Percentiles rank a stretch among this genome's conserved stretches.
phyloP scores from a whole-genome alignment of 2,888 invertebrate genomes.

The Heteromurus nitidus region DNA sequence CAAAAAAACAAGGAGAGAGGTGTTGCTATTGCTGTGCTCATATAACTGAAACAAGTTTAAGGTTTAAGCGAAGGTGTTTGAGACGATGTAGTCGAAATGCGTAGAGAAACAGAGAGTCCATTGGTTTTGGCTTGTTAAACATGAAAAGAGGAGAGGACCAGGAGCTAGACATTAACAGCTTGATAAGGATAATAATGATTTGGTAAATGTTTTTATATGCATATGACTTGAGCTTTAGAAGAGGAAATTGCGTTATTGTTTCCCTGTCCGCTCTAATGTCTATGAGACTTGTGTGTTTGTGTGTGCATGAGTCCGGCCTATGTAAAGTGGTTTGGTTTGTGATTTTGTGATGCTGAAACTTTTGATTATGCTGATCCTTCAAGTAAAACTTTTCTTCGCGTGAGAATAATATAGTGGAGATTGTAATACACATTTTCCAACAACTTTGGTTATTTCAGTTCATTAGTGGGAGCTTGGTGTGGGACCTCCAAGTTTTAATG shows the following conservation, averaged over 20 bases:
- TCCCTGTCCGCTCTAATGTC: conserved; percentile 26
- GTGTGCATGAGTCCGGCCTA: too few relatives aligned
- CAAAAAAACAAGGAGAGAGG: conserved; percentile 13
- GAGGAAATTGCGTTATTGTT: conserved; percentile 46
- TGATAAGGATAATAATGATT: conserved; percentile 32
- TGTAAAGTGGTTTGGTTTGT: too few relatives aligned
- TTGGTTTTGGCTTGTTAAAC: conserved; percentile 19
- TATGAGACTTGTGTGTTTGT: too few relatives aligned
- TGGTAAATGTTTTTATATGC: conserved; percentile 34
- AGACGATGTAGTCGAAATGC: neutral
- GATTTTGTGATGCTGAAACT: too few relatives aligned
- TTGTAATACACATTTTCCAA: too few relatives aligned
- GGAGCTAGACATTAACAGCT: conserved; percentile 20
- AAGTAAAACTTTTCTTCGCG: too few relatives aligned
- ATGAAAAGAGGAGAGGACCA: neutral
- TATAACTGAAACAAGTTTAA: neutral
- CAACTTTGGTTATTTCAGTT: too few relatives aligned
- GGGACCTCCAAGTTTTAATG: too few relatives aligned
- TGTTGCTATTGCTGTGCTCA: conserved; percentile 11
- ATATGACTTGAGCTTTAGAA: conserved; percentile 34
- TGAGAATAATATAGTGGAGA: too few relatives aligned
- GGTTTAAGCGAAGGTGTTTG: neutral
- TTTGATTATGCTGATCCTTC: too few relatives aligned
- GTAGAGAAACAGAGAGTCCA: neutral
- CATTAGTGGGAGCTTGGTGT: too few relatives aligned